Evolutionary conservation across 2,888 invertebrate species (phyloP).

Genomic region (Galerucella calmariensis): DNA sequence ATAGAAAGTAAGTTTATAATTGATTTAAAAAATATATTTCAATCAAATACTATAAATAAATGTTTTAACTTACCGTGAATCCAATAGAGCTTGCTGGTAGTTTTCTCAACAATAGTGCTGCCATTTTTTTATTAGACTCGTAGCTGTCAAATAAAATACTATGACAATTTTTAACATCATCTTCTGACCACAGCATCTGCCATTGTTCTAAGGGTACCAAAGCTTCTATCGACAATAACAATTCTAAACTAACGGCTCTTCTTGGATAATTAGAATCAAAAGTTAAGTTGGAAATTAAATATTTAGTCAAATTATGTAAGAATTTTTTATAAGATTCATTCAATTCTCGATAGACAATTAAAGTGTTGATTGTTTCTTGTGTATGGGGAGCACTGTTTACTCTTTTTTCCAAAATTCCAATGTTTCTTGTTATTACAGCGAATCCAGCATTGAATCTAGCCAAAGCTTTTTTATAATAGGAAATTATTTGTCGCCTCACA

Average conservation of each 20-base stretch:
- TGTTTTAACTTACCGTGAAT: conserved; percentile 56
- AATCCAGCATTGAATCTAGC: conserved; percentile 67
- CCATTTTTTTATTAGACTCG: conserved; percentile 78
- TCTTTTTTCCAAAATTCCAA: conserved; percentile 37
- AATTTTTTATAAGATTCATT: conserved; percentile 44
- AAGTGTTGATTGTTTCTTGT: conserved; percentile 39
- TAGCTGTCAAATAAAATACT: conserved; percentile 73
- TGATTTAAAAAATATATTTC: too few relatives aligned
- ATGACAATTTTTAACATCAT: conserved; percentile 56
- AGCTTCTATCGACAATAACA: conserved; percentile 51
- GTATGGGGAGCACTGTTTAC: conserved; percentile 47
- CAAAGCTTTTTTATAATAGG: conserved; percentile 77
- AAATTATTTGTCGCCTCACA: conserved; percentile 76
- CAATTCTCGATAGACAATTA: conserved; percentile 44
- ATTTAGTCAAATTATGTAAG: conserved; percentile 45
- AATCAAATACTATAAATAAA: too few relatives aligned
- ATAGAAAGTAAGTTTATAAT: too few relatives aligned
- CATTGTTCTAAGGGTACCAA: conserved; percentile 51
- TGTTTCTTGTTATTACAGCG: conserved; percentile 51
- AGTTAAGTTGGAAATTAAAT: conserved; percentile 51
- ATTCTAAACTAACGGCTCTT: conserved; percentile 55
- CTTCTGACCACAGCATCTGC: conserved; percentile 49
- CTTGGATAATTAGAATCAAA: conserved; percentile 57
- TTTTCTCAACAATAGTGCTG: conserved; percentile 69
- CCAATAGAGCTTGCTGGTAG: conserved; percentile 58